phyloP scores from a whole-genome alignment of 2,797 vertebrate species.

The Acomys russatus region DNA sequence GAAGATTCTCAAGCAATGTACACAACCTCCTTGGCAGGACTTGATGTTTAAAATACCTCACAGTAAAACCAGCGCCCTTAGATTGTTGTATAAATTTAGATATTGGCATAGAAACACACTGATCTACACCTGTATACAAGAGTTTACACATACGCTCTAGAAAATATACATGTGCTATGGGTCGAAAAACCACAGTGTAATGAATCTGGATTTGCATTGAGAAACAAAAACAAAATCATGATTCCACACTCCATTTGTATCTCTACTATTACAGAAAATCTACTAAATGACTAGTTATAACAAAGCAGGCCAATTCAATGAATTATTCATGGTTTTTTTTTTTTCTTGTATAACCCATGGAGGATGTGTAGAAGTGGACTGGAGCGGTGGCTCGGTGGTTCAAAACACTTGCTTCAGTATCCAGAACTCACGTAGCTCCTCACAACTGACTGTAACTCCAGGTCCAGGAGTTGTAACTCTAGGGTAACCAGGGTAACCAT shows the following conservation, averaged over 20 bases:
- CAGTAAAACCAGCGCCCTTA: not conserved
- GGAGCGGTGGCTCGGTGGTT: not conserved
- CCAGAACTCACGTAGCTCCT: not conserved
- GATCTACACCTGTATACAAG: not conserved
- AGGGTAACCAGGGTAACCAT: not conserved
- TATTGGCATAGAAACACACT: no score
- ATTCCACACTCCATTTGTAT: not conserved
- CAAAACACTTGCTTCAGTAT: not conserved
- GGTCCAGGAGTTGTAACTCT: not conserved
- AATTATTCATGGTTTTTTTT: not conserved
- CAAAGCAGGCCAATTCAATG: not conserved
- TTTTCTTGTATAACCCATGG: not conserved
- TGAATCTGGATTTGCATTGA: not conserved
- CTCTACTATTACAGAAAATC: constrained; percentile 26
- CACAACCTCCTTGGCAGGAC: not conserved
- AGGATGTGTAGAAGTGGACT: not conserved
- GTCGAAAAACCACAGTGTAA: not conserved
- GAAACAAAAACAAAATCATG: not conserved
- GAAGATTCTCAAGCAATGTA: not conserved
- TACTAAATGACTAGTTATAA: not conserved
- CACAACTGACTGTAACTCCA: not conserved
- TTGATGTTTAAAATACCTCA: not conserved
- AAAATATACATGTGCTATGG: not conserved
- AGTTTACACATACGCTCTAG: not conserved
- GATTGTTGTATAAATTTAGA: not conserved